A percentile compares a stretch with the other conserved stretches of the same genome.
phyloP scores from a whole-genome alignment of 1,140 invertebrate species.

The Leptinotarsa lineolata region DNA sequence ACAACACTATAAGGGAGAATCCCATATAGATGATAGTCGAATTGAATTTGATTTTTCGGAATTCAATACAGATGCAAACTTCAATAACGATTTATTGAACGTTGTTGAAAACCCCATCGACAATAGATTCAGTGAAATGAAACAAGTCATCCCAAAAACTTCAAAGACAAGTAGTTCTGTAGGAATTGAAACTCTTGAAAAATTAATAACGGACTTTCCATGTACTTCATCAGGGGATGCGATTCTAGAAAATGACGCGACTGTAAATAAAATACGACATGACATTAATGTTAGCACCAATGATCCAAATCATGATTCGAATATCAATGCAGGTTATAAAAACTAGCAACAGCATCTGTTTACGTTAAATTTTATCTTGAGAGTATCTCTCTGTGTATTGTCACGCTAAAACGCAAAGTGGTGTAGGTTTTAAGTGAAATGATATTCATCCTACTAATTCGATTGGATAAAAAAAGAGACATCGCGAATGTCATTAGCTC shows the following conservation, averaged over 20 bases:
- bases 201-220: neutral
- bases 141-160: neutral
- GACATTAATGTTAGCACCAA: neutral
- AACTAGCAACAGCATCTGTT: neutral
- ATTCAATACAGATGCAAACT: neutral
- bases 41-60: neutral
- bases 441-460: neutral
- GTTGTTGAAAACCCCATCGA: neutral
- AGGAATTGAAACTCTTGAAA: neutral
- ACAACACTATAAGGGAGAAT: neutral
- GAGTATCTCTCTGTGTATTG: neutral
- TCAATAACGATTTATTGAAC: neutral
- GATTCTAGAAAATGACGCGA: neutral
- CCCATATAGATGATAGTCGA: neutral
- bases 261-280: neutral
- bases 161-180: neutral
- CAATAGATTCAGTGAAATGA: neutral
- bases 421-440: neutral
- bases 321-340: neutral
- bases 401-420: constrained; percentile 2
- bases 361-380: neutral
- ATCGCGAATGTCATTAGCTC: neutral
- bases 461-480: neutral
- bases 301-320: neutral
- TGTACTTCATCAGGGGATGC: neutral